Conservation (phyloP, 2,888 invertebrate genomes). For the Pilophorus perplexus region DNA sequence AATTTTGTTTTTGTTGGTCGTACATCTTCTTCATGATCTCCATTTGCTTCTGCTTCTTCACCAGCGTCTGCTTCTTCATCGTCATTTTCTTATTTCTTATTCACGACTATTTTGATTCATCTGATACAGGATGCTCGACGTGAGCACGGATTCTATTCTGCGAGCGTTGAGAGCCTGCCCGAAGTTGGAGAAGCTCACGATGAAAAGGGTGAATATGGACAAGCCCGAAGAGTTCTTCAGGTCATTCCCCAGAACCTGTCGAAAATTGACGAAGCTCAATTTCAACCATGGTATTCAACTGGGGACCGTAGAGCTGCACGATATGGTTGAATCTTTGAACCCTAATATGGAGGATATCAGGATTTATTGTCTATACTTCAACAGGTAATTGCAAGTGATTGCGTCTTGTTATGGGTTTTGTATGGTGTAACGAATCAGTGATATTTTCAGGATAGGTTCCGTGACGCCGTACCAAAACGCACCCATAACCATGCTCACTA, state of each 20-base stretch:
- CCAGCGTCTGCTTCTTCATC: no score
- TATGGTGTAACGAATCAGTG: background rate
- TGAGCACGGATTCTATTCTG: constrained; percentile 16
- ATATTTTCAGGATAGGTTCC: constrained; percentile 27
- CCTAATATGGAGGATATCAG: constrained; percentile 38
- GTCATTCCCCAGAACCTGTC: constrained; percentile 2
- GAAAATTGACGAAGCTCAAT: constrained; percentile 31
- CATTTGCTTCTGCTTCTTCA: no score
- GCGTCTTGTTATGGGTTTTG: background rate
- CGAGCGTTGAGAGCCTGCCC: background rate
- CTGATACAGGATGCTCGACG: constrained; percentile 27
- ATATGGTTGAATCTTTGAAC: constrained; percentile 23
- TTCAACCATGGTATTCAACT: constrained; percentile 44
- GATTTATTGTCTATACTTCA: constrained; percentile 42
- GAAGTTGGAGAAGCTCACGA: constrained; percentile 22
- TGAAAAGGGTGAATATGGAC: constrained; percentile 40
- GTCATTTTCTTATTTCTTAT: no score
- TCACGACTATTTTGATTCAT: no score
- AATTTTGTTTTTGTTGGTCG: no score
- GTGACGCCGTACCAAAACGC: constrained; percentile 42
- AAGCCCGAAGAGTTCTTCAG: constrained; percentile 34
- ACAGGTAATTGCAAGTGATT: constrained; percentile 19
- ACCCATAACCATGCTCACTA: constrained; percentile 25
- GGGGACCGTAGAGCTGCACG: constrained; percentile 28
- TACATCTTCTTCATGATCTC: no score